Conservation (phyloP, 1,140 invertebrate species). For the Saccostrea glomerata region DNA sequence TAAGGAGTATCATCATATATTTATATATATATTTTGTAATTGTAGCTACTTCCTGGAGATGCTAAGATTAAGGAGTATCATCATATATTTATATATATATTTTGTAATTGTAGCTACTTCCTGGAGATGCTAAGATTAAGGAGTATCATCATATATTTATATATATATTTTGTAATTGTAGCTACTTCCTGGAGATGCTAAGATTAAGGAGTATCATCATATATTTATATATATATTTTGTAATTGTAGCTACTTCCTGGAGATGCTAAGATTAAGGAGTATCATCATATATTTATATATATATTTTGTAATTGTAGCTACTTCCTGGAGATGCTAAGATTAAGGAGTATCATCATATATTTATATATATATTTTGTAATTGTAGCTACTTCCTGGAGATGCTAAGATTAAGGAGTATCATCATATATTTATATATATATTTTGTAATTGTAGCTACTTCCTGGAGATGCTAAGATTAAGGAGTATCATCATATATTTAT, state of each 20-base stretch:
- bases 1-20: slow-evolving; percentile 87
- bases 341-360: slow-evolving; percentile 87
- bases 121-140: slow-evolving; percentile 89
- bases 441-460: slow-evolving; percentile 84
- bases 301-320: slow-evolving; percentile 81
- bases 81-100: slow-evolving; percentile 79
- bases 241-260: slow-evolving; percentile 87
- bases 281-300: slow-evolving; percentile 83
- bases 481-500: slow-evolving; percentile 86
- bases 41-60: slow-evolving; percentile 90
- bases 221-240: not conserved
- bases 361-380: slow-evolving; percentile 30
- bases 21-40: slow-evolving; percentile 30
- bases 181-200: slow-evolving; percentile 90
- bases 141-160: slow-evolving; percentile 86
- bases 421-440: slow-evolving; percentile 79
- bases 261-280: slow-evolving; percentile 89
- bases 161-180: slow-evolving; percentile 74
- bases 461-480: slow-evolving; percentile 89
- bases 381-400: slow-evolving; percentile 90
- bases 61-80: slow-evolving; percentile 88
- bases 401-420: slow-evolving; percentile 88
- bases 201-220: slow-evolving; percentile 91
- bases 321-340: slow-evolving; percentile 91
- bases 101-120: slow-evolving; percentile 84